Conservation (phyloP, 2,113 vertebrate genomes). For the human (Homo sapiens) region GRCh38 chr11:57155001-57155500, state of each 20-base stretch:
- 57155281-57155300: neutral
- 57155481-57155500: neutral
- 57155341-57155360: neutral
- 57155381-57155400: neutral
- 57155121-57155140: slow-evolving; percentile 26
- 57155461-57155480: neutral
- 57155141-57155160: neutral
- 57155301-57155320: neutral
- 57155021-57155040: neutral
- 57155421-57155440: neutral
- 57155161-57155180: slow-evolving; percentile 22
- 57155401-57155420: neutral
- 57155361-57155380: neutral
- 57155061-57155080: slow-evolving; percentile 6
- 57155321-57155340: neutral
- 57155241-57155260: neutral
- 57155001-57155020: neutral
- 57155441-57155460: neutral
- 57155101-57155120: slow-evolving; percentile 53
- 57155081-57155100: neutral
- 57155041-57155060: neutral
- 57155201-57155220: neutral
- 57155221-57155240: neutral
- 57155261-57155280: neutral
- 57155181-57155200: neutral